These are phyloP conservation scores for Antheraea mylitta DNA, from an alignment of 1,140 invertebrate genomes.

Conservation along the genomic window DNA sequence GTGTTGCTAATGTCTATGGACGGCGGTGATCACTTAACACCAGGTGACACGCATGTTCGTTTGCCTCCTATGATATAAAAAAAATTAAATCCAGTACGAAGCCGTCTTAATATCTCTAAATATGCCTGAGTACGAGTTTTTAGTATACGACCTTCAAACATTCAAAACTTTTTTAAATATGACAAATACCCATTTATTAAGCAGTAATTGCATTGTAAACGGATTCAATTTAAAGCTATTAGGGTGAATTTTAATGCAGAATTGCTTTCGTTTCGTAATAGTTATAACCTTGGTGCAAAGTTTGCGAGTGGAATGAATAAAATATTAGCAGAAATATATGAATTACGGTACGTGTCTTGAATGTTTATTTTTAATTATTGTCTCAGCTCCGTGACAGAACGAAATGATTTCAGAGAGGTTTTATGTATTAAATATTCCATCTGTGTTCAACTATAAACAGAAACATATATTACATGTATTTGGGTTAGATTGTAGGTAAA, in stretches of 20 bases:
- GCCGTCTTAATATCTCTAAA: neutral
- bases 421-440: neutral
- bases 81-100: neutral
- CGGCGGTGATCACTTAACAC: too few species aligned
- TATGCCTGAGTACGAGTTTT: neutral
- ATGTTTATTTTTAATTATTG: neutral
- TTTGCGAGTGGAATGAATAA: neutral
- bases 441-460: neutral
- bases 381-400: neutral
- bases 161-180: slow-evolving; percentile 11
- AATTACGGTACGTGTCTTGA: neutral
- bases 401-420: neutral
- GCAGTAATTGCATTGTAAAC: slow-evolving; percentile 19
- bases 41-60: too few species aligned
- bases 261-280: slow-evolving; percentile 13
- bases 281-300: neutral
- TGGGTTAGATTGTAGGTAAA: neutral
- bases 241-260: slow-evolving; percentile 23
- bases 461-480: neutral
- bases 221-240: slow-evolving; percentile 20
- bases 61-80: too few species aligned
- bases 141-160: neutral
- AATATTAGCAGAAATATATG: neutral
- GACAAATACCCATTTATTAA: slow-evolving; percentile 20
- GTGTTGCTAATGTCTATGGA: too few species aligned